A percentile compares a stretch with the other conserved stretches of the same genome.
Evolutionary conservation across 2,113 vertebrate genomes (phyloP).

Genomic region (Isurus oxyrinchus): DNA sequence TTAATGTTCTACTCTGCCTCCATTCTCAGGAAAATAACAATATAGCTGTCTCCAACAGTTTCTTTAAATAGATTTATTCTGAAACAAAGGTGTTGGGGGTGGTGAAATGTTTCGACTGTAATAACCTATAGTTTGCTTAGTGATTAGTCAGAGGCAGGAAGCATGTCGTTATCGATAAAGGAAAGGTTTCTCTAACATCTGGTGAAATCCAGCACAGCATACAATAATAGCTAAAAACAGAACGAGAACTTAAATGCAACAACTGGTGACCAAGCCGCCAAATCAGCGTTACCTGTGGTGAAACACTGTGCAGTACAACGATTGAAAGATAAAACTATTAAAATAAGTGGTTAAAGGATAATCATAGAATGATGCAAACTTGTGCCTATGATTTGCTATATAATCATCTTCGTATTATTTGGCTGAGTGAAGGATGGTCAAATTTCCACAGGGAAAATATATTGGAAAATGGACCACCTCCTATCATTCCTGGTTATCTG

Average conservation of each 20-base stretch:
- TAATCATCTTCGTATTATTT: too few species aligned
- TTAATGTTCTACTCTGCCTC: background rate
- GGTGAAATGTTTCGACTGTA: background rate
- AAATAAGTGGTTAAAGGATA: background rate
- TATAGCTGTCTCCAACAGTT: background rate
- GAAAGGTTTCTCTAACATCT: background rate
- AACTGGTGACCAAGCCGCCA: background rate
- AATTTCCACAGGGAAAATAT: too few species aligned
- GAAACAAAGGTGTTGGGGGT: background rate
- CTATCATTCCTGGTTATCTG: too few species aligned
- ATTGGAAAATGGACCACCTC: too few species aligned
- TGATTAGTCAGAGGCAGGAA: background rate
- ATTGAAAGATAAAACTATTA: background rate
- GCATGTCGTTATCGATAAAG: background rate
- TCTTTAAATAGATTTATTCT: conserved; percentile 22
- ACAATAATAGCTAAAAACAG: background rate
- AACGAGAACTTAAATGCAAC: background rate
- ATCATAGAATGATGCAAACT: background rate
- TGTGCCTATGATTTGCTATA: too few species aligned
- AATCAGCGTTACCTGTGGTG: background rate
- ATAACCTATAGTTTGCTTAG: background rate
- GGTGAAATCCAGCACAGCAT: background rate
- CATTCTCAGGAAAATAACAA: background rate
- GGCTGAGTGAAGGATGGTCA: too few species aligned
- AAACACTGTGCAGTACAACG: background rate